A percentile compares a stretch with the other conserved stretches of the same genome.
Conservation (phyloP, 53 echinoderm and acorn worm species). For the Actinopyga echinites region DNA sequence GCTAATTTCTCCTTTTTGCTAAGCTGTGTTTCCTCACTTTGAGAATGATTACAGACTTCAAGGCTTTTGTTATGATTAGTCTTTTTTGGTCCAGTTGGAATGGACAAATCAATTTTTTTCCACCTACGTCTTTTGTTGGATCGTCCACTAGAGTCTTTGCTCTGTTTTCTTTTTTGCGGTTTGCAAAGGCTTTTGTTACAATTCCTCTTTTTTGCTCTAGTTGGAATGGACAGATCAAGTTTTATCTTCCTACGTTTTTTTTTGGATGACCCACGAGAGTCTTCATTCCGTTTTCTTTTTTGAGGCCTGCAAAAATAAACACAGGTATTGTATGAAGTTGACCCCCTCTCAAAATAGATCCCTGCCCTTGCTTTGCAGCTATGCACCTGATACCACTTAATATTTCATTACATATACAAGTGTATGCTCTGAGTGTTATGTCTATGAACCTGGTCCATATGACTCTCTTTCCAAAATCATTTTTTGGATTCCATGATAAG, state of each 20-base stretch:
- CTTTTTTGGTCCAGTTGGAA: background rate
- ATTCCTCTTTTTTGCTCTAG: background rate
- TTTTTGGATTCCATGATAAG: too few relatives aligned
- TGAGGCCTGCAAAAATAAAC: background rate
- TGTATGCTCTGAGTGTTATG: too few relatives aligned
- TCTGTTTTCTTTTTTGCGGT: background rate
- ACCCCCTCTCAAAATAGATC: too few relatives aligned
- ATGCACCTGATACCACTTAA: too few relatives aligned
- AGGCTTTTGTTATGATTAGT: background rate
- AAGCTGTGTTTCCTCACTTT: background rate
- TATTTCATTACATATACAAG: too few relatives aligned
- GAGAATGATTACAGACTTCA: background rate
- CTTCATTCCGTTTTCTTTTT: background rate
- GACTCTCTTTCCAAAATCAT: too few relatives aligned
- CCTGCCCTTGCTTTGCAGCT: too few relatives aligned
- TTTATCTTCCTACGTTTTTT: background rate
- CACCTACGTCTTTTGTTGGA: background rate
- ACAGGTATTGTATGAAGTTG: too few relatives aligned
- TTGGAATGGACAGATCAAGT: background rate
- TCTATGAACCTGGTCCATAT: too few relatives aligned
- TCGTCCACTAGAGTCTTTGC: background rate
- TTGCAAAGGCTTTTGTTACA: background rate
- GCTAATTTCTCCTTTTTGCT: background rate
- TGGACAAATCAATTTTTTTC: background rate
- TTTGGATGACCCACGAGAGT: background rate